These are phyloP conservation scores for Notechis scutatus DNA, from an alignment of 2,113 vertebrate genomes.

Conservation along the genomic window DNA sequence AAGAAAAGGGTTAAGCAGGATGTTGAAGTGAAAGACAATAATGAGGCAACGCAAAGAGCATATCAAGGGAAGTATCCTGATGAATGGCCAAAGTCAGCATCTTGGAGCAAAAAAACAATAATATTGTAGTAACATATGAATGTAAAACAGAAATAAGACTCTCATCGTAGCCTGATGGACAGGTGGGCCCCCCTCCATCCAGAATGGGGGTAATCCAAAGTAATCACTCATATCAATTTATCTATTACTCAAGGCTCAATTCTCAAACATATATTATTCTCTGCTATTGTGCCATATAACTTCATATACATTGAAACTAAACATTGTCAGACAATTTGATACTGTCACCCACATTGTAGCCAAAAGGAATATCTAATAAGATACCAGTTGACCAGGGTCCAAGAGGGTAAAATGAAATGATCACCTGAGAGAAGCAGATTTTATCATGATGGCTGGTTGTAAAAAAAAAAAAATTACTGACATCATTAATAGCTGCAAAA, in stretches of 20 bases:
- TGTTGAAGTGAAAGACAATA: no score
- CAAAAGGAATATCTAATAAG: not conserved
- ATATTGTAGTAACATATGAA: not conserved
- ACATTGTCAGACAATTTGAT: not conserved
- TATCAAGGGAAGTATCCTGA: no score
- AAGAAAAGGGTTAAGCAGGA: no score
- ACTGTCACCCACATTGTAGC: not conserved
- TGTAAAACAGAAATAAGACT: not conserved
- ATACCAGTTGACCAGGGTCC: not conserved
- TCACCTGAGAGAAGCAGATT: not conserved
- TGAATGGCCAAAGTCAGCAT: no score
- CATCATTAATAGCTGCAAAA: not conserved
- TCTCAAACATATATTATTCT: not conserved
- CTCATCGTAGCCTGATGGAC: not conserved
- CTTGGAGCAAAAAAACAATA: not conserved
- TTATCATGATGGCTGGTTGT: not conserved
- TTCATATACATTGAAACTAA: not conserved
- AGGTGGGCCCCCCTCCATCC: not conserved
- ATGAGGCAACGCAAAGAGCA: no score
- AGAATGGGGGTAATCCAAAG: not conserved
- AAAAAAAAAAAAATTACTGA: not conserved
- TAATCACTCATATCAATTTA: not conserved
- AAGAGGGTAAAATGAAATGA: not conserved
- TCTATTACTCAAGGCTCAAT: not conserved
- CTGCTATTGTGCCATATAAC: not conserved